Percentiles rank a stretch among this genome's conserved stretches.
phyloP scores from a whole-genome alignment of 2,888 invertebrate species.

The Sinelater perroti region DNA sequence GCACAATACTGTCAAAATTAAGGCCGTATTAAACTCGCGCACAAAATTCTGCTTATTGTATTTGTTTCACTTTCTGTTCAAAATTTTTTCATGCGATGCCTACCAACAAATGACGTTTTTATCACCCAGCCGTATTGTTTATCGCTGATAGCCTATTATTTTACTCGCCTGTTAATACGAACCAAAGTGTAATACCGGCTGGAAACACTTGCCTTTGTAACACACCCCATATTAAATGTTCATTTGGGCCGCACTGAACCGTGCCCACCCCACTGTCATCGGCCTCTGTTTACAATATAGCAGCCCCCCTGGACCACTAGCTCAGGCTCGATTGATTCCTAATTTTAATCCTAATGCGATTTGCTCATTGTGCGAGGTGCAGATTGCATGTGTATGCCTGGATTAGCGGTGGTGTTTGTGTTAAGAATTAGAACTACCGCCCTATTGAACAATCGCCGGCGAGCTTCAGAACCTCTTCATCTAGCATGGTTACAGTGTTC shows the following conservation, averaged over 20 bases:
- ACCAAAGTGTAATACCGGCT: conserved; percentile 24
- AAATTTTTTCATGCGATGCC: no score
- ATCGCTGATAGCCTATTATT: no score
- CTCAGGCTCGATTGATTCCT: conserved; percentile 55
- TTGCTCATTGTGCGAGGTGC: conserved; percentile 51
- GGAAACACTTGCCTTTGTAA: conserved; percentile 49
- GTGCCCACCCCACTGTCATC: conserved; percentile 38
- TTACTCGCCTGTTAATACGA: no score
- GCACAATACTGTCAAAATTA: conserved; percentile 27
- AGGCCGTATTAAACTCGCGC: conserved; percentile 13
- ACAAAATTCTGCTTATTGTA: background rate
- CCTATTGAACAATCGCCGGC: conserved; percentile 37
- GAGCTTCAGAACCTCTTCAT: background rate
- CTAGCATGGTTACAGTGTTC: background rate
- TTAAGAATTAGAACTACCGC: conserved; percentile 39
- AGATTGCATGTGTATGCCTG: conserved; percentile 41
- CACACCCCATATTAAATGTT: conserved; percentile 59
- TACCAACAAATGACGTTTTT: no score
- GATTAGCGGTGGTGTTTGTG: conserved; percentile 46
- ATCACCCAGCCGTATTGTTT: no score
- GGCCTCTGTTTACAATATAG: conserved; percentile 35
- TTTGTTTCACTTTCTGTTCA: no score
- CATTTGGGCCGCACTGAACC: conserved; percentile 55
- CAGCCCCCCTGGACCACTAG: conserved; percentile 38
- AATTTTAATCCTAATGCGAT: conserved; percentile 56